Evolutionary conservation across 2,113 vertebrate species (phyloP).

Genomic region (Oreotrochilus melanogaster): DNA sequence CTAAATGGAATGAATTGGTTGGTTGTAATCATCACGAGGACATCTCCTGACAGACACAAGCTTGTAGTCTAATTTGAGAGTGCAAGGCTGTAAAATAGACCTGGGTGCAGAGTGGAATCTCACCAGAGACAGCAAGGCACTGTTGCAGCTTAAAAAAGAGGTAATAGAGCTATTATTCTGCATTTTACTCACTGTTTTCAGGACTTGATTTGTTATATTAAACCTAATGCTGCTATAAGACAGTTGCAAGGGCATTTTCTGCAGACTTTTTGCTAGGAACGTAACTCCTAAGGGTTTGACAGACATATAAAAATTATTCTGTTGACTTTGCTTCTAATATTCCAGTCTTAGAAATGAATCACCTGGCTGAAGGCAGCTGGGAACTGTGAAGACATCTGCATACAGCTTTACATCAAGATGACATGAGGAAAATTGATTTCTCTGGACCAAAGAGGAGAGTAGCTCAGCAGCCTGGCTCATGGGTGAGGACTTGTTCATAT

Average conservation of each 20-base stretch:
- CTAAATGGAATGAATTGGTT: neutral
- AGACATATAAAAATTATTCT: neutral
- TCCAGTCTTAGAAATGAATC: neutral
- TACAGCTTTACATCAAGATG: neutral
- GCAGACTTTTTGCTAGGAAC: neutral
- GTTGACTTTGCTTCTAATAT: slow-evolving; percentile 2
- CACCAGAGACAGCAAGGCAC: neutral
- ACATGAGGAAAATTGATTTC: rapidly evolving
- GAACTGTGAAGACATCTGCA: neutral
- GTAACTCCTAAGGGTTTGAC: neutral
- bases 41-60: neutral
- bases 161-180: neutral
- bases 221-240: neutral
- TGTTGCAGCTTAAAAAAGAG: neutral
- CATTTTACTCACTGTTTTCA: neutral
- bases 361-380: slow-evolving; percentile 14
- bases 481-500: neutral
- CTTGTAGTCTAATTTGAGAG: neutral
- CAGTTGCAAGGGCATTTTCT: neutral
- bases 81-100: neutral
- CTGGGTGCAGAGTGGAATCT: neutral
- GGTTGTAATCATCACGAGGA: neutral
- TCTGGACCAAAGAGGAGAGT: neutral
- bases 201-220: too few relatives aligned
- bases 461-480: neutral